phyloP scores from a whole-genome alignment of 2,888 invertebrate species.

The Tortrix viridana region DNA sequence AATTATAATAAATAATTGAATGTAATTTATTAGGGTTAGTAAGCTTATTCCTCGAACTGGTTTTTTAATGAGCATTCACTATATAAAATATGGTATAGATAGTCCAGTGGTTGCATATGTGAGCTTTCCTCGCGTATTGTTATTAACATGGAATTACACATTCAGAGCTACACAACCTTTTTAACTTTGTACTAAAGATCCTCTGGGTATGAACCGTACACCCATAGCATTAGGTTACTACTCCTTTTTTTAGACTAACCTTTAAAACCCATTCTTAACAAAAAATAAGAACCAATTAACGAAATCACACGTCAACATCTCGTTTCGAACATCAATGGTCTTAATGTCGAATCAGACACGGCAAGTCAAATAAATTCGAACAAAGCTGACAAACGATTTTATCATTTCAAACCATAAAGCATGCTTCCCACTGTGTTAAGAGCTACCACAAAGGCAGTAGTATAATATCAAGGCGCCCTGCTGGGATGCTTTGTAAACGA shows the following conservation, averaged over 20 bases:
- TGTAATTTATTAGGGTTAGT: too few relatives aligned
- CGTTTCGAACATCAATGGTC: constrained; percentile 65
- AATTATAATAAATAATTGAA: too few relatives aligned
- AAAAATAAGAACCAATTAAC: constrained; percentile 42
- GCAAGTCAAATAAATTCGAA: constrained; percentile 68
- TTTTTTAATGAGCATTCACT: too few relatives aligned
- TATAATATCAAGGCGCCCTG: constrained; percentile 82
- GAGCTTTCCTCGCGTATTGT: too few relatives aligned
- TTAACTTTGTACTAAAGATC: too few relatives aligned
- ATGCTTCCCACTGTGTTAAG: constrained; percentile 77
- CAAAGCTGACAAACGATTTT: constrained; percentile 82
- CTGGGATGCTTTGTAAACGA: constrained; percentile 79
- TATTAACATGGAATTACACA: too few relatives aligned
- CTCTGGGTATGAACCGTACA: too few relatives aligned
- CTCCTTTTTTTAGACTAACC: not conserved
- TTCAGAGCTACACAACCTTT: too few relatives aligned
- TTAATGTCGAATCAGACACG: constrained; percentile 68
- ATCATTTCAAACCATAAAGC: constrained; percentile 84
- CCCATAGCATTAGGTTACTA: too few relatives aligned
- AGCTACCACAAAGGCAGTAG: constrained; percentile 80
- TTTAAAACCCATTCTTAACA: constrained; percentile 24
- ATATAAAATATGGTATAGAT: too few relatives aligned
- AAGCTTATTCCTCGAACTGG: too few relatives aligned
- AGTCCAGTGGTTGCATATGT: too few relatives aligned
- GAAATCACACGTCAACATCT: constrained; percentile 59